A percentile compares a stretch with the other conserved stretches of the same genome.
phyloP scores from a whole-genome alignment of 2,113 vertebrate species.

The Platanista minor region DNA sequence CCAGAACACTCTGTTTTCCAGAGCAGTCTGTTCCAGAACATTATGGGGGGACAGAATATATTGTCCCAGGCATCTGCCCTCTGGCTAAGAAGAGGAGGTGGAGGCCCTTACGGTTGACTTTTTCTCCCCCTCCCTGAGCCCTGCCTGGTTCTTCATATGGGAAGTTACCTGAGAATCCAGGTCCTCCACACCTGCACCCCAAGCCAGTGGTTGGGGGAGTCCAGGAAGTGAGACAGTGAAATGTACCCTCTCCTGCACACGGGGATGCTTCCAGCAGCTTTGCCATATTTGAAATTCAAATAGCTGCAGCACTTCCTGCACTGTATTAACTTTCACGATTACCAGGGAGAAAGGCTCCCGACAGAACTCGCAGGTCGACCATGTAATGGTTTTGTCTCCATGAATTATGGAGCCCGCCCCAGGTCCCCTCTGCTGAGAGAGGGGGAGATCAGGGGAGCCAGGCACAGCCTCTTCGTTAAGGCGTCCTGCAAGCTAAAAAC shows the following conservation, averaged over 20 bases:
- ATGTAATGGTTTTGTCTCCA: neutral
- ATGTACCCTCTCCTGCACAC: accelerated
- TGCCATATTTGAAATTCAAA: slow-evolving; percentile 40
- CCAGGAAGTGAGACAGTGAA: neutral
- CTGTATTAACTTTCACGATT: neutral
- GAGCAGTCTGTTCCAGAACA: neutral
- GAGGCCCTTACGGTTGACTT: neutral
- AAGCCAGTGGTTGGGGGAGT: accelerated
- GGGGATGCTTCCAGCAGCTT: neutral
- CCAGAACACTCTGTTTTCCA: neutral
- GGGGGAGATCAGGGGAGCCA: neutral
- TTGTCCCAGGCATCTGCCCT: neutral
- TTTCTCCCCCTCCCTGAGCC: neutral
- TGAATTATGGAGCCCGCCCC: neutral
- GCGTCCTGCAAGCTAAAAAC: neutral
- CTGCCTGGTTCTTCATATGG: neutral
- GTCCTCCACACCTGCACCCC: neutral
- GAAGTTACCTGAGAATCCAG: neutral
- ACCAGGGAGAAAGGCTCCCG: neutral
- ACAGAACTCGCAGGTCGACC: neutral
- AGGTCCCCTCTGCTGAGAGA: neutral
- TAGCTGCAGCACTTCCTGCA: neutral
- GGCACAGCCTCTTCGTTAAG: neutral
- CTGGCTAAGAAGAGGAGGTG: neutral
- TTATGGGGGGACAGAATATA: neutral